These are phyloP conservation scores for Sula dactylatra DNA, from an alignment of 2,113 vertebrate species.

Conservation along the genomic window DNA sequence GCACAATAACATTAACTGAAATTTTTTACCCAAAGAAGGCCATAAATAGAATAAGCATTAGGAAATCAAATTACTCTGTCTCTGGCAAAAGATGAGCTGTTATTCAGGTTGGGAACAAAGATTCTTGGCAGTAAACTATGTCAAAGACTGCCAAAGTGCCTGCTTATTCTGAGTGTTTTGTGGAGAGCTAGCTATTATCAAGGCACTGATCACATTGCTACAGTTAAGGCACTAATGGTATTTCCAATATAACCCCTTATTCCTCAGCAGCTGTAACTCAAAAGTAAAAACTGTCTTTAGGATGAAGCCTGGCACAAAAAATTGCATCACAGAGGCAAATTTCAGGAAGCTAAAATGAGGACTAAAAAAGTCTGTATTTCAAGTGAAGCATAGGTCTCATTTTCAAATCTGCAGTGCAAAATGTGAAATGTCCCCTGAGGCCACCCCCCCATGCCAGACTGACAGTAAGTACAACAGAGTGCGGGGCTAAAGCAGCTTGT, in stretches of 20 bases:
- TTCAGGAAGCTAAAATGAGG: not conserved
- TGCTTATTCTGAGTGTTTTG: not conserved
- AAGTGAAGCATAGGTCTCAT: not conserved
- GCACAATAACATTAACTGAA: not conserved
- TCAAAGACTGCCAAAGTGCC: conserved; percentile 44
- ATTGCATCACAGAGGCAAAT: not conserved
- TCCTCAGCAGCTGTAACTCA: not conserved
- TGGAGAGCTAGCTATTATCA: conserved; percentile 5
- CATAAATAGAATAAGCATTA: conserved; percentile 58
- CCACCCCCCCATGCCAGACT: not conserved
- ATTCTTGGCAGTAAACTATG: conserved; percentile 57
- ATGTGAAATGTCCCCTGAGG: not conserved
- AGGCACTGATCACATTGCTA: not conserved
- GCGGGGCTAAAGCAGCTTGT: not conserved
- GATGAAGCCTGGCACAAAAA: not conserved
- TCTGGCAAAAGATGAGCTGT: conserved; percentile 57
- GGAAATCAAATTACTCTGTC: conserved; percentile 40
- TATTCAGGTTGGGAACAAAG: conserved; percentile 61
- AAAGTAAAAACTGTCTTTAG: not conserved
- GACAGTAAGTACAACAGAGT: not conserved
- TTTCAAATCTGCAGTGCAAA: not conserved
- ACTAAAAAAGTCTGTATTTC: not conserved
- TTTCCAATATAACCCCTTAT: not conserved
- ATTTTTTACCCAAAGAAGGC: conserved; percentile 75
- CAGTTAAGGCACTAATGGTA: not conserved